Conservation (phyloP, 2,113 vertebrate species). For the Entomyzon cyanotis region DNA sequence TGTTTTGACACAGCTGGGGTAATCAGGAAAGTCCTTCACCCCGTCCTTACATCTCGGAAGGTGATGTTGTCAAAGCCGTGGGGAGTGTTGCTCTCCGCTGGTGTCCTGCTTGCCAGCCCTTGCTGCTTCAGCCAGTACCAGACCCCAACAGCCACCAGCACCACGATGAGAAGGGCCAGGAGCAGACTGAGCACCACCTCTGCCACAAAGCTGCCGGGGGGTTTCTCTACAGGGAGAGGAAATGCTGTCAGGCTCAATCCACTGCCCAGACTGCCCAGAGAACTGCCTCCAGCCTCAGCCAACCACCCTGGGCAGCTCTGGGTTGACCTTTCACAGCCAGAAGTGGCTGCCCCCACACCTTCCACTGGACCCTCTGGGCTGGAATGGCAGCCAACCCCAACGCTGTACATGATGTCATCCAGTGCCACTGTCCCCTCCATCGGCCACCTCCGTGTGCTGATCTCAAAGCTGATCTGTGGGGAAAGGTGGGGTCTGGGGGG, state of each 20-base stretch:
- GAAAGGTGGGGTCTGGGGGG: not conserved
- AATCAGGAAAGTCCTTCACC: not conserved
- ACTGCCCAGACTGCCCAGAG: accelerated
- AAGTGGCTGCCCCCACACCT: not conserved
- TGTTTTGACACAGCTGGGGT: not conserved
- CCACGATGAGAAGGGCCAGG: not conserved
- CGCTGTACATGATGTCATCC: conserved; percentile 65
- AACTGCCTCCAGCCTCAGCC: not conserved
- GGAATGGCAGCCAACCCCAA: not conserved
- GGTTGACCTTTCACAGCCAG: not conserved
- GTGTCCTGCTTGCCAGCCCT: accelerated
- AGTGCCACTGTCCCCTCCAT: conserved; percentile 66
- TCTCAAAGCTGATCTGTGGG: conserved; percentile 70
- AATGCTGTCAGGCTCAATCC: not conserved
- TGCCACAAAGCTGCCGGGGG: accelerated
- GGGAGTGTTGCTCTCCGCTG: accelerated
- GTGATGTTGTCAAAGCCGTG: conserved; percentile 72
- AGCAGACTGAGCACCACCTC: not conserved
- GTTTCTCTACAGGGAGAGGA: conserved; percentile 11
- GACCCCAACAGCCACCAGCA: accelerated
- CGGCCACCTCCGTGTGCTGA: conserved; percentile 27
- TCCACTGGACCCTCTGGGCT: not conserved
- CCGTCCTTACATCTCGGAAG: conserved; percentile 65
- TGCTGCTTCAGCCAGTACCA: conserved; percentile 22
- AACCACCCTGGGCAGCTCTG: accelerated